Percentiles rank a stretch among this genome's conserved stretches.
phyloP scores from a whole-genome alignment of 2,113 vertebrate species.

The Prochilodus magdalenae region DNA sequence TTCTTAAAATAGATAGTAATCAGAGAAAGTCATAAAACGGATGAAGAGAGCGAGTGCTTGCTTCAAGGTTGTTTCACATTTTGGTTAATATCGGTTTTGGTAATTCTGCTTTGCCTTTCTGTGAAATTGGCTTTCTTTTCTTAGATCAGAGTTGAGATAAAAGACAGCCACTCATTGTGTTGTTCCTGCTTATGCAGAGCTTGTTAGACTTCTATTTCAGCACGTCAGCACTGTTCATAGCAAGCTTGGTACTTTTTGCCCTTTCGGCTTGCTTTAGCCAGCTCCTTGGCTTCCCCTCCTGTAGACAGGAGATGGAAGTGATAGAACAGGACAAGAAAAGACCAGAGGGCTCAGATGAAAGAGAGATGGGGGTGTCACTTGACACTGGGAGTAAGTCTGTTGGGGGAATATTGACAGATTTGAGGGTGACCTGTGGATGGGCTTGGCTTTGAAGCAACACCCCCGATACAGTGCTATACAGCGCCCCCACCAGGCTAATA shows the following conservation, averaged over 20 bases:
- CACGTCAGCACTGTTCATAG: background rate
- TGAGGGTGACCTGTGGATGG: slow-evolving; percentile 65
- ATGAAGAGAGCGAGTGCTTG: slow-evolving; percentile 27
- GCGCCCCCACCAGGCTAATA: background rate
- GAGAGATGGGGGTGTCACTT: slow-evolving; percentile 58
- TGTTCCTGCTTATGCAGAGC: background rate
- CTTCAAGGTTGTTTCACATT: background rate
- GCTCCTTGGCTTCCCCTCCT: slow-evolving; percentile 1
- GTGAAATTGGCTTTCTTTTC: background rate
- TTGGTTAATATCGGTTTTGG: slow-evolving; percentile 13
- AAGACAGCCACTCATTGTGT: background rate
- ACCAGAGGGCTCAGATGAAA: slow-evolving; percentile 29
- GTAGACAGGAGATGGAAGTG: background rate
- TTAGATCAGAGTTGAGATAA: background rate
- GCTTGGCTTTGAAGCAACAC: slow-evolving; percentile 76
- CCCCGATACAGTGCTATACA: background rate
- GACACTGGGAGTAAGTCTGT: slow-evolving; percentile 53
- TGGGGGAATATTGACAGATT: slow-evolving; percentile 58
- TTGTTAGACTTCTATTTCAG: slow-evolving; percentile 34
- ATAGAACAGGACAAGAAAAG: slow-evolving; percentile 20
- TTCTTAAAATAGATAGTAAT: slow-evolving; percentile 33
- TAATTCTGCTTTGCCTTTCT: background rate
- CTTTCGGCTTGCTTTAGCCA: background rate
- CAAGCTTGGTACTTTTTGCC: slow-evolving; percentile 2
- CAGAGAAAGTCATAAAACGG: slow-evolving; percentile 45